These are phyloP conservation scores for Phyllopteryx taeniolatus DNA, from an alignment of 2,113 vertebrate species.

Conservation along the genomic window DNA sequence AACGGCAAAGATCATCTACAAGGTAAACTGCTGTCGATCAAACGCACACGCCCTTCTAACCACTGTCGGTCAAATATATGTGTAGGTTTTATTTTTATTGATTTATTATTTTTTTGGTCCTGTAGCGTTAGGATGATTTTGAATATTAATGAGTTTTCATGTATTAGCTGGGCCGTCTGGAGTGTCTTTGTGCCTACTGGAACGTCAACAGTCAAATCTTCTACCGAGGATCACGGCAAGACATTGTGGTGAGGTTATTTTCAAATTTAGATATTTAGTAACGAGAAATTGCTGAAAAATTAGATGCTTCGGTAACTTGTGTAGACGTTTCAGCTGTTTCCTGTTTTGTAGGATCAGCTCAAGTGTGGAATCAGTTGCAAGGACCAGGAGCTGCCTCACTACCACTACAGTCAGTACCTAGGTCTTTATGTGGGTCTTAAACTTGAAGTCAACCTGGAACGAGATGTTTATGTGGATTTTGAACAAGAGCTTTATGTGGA, in stretches of 20 bases:
- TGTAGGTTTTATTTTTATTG: no score
- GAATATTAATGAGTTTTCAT: not conserved
- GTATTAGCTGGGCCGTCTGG: constrained; percentile 83
- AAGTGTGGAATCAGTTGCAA: constrained; percentile 81
- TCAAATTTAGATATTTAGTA: not conserved
- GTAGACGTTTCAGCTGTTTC: not conserved
- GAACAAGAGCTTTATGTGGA: not conserved
- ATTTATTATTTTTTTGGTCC: no score
- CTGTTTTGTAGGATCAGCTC: constrained; percentile 71
- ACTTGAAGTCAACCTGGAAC: not conserved
- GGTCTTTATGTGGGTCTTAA: not conserved
- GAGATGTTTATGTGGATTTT: no score
- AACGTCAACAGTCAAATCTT: constrained; percentile 83
- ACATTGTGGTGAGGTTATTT: constrained; percentile 82
- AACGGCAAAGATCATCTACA: constrained; percentile 91
- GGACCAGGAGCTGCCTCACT: constrained; percentile 65
- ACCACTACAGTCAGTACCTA: constrained; percentile 81
- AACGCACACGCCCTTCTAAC: constrained; percentile 17
- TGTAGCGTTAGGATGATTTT: no score
- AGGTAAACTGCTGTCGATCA: constrained; percentile 71
- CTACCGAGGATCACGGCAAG: constrained; percentile 76
- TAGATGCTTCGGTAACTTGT: not conserved
- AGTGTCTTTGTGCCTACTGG: constrained; percentile 91
- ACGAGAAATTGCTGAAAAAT: not conserved
- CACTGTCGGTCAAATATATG: no score